Conservation (phyloP, 2,113 vertebrate genomes). For the Sisor rabdophorus region DNA sequence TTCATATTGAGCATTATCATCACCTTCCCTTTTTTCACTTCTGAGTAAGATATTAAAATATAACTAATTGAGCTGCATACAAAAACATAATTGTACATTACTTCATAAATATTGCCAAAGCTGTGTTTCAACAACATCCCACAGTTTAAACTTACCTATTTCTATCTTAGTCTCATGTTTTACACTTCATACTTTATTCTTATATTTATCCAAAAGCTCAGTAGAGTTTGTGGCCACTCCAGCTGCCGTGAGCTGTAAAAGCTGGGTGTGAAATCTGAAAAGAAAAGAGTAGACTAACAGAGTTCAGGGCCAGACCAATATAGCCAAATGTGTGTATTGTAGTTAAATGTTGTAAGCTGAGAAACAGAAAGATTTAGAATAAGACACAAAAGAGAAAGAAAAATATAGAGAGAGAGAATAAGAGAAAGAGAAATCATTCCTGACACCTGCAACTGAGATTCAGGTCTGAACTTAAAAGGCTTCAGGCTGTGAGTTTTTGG, state of each 20-base stretch:
- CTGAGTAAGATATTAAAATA: background rate
- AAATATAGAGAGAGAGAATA: slow-evolving; percentile 38
- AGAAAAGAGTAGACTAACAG: slow-evolving; percentile 46
- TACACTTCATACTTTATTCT: slow-evolving; percentile 13
- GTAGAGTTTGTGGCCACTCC: slow-evolving; percentile 60
- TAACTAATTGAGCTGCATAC: background rate
- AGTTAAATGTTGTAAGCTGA: slow-evolving; percentile 43
- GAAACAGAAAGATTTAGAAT: slow-evolving; percentile 38
- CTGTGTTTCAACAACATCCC: background rate
- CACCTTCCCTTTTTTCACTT: background rate
- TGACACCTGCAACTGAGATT: slow-evolving; percentile 60
- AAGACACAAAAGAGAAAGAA: slow-evolving; percentile 27
- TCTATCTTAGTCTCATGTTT: background rate
- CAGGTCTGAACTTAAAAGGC: slow-evolving; percentile 10
- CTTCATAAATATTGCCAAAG: background rate
- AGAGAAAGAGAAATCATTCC: slow-evolving; percentile 49
- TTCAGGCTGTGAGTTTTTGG: background rate
- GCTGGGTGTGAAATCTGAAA: slow-evolving; percentile 57
- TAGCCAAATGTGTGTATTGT: slow-evolving; percentile 58
- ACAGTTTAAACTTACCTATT: slow-evolving; percentile 1
- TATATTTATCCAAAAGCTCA: slow-evolving; percentile 49
- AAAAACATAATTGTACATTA: background rate
- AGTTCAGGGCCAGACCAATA: slow-evolving; percentile 56
- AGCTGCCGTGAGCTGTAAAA: slow-evolving; percentile 63
- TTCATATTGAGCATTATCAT: background rate